A percentile compares a stretch with the other conserved stretches of the same genome.
phyloP scores from a whole-genome alignment of 1,140 invertebrate genomes.

The Drosophila seguyi region DNA sequence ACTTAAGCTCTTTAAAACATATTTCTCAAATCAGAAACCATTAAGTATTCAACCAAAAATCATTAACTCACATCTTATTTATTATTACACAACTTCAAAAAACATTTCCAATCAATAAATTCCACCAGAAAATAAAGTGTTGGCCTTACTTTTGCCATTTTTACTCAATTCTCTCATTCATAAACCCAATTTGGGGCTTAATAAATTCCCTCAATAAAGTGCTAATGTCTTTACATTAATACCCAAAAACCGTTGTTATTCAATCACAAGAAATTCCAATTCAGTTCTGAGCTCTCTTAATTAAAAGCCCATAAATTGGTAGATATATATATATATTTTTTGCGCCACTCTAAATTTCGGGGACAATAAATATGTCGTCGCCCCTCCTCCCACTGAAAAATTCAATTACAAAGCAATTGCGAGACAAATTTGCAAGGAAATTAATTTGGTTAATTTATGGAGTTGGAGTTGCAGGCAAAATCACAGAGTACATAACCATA shows the following conservation, averaged over 20 bases:
- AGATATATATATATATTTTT: not conserved
- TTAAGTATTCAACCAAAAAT: not conserved
- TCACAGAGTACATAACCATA: slow-evolving; percentile 38
- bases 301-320: slow-evolving; percentile 34
- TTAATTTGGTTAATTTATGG: slow-evolving; percentile 44
- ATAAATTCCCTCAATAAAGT: slow-evolving; percentile 12
- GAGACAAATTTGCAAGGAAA: slow-evolving; percentile 35
- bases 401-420: slow-evolving; percentile 38
- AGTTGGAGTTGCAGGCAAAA: slow-evolving; percentile 20
- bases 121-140: not conserved
- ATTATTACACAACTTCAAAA: not conserved
- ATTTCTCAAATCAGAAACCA: not conserved
- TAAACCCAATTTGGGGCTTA: slow-evolving; percentile 1
- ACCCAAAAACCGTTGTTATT: slow-evolving; percentile 2
- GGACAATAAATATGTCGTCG: slow-evolving; percentile 22
- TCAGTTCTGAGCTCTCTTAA: slow-evolving; percentile 17
- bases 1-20: rapidly evolving
- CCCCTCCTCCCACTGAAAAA: slow-evolving; percentile 14
- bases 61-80: not conserved
- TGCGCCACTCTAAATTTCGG: slow-evolving; percentile 22
- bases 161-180: not conserved
- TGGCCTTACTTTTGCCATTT: not conserved
- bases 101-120: not conserved
- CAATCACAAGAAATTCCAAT: slow-evolving; percentile 2
- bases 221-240: slow-evolving; percentile 21